These are phyloP conservation scores for Belgica antarctica DNA, from an alignment of 2,888 invertebrate genomes.

Conservation along the genomic window DNA sequence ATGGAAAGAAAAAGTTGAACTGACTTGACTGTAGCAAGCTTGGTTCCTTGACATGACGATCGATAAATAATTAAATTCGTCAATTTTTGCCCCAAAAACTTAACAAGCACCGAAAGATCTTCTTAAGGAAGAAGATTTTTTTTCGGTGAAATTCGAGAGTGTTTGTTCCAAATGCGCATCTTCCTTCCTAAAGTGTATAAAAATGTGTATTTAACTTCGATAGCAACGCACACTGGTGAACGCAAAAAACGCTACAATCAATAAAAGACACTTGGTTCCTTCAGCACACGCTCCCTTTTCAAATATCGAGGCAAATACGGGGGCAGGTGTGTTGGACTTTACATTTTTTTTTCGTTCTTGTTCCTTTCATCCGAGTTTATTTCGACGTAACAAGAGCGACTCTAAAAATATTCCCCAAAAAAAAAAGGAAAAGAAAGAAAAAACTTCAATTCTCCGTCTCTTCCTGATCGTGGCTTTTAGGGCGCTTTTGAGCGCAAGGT, in stretches of 20 bases:
- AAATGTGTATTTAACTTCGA: constrained; percentile 9
- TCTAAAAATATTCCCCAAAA: constrained; percentile 32
- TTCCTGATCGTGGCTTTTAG: constrained; percentile 38
- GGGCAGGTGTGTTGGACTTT: constrained; percentile 42
- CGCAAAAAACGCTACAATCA: constrained; percentile 36
- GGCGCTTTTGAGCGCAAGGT: constrained; percentile 24
- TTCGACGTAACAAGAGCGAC: constrained; percentile 28
- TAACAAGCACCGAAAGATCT: no score
- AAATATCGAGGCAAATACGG: constrained; percentile 21
- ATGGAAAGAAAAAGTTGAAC: background rate
- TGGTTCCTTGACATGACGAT: background rate
- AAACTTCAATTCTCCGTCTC: constrained; percentile 10
- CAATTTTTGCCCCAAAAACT: no score
- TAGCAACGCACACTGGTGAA: background rate
- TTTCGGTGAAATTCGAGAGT: background rate
- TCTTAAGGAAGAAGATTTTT: no score
- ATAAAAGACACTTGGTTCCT: constrained; percentile 44
- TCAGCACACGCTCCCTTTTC: constrained; percentile 42
- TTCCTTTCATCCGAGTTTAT: constrained; percentile 34
- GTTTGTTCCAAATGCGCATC: background rate
- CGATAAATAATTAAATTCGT: no score
- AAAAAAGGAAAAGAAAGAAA: background rate
- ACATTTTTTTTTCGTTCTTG: constrained; percentile 27
- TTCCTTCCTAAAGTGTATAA: constrained; percentile 11
- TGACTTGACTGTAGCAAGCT: background rate